These are phyloP conservation scores for Drosophila crucigera DNA, from an alignment of 2,888 invertebrate genomes.

Conservation along the genomic window DNA sequence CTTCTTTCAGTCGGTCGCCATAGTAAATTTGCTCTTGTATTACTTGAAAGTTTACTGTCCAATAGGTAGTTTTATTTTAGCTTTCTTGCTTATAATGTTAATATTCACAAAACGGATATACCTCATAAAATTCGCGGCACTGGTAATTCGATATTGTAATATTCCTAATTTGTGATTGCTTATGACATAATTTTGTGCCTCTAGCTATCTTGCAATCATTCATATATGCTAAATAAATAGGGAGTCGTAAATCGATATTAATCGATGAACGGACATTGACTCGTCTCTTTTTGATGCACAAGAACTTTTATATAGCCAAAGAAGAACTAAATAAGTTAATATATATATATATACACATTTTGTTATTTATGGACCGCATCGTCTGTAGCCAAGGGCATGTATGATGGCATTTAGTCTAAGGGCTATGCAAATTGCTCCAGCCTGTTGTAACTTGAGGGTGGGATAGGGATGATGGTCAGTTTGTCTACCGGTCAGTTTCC, in stretches of 20 bases:
- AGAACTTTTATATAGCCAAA: background rate
- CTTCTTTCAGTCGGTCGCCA: background rate
- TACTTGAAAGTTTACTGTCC: background rate
- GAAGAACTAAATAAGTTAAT: background rate
- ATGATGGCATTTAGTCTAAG: constrained; percentile 7
- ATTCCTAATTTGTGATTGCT: background rate
- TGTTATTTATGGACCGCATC: constrained; percentile 40
- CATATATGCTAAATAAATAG: background rate
- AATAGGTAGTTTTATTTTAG: background rate
- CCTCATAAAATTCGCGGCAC: background rate
- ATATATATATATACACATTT: background rate
- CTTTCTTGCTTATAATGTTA: background rate
- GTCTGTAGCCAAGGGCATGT: constrained; percentile 19
- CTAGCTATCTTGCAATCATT: background rate
- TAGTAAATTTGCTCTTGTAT: background rate
- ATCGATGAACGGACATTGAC: background rate
- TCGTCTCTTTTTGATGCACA: background rate
- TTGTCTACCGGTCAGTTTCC: constrained; percentile 37
- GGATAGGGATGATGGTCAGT: background rate
- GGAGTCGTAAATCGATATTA: background rate
- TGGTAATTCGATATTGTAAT: background rate
- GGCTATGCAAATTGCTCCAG: constrained; percentile 47
- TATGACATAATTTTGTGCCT: background rate
- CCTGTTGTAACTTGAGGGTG: background rate
- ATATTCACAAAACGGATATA: background rate